A percentile compares a stretch with the other conserved stretches of the same genome.
phyloP scores from a whole-genome alignment of 2,888 invertebrate genomes.

The Eupeodes latifasciatus region DNA sequence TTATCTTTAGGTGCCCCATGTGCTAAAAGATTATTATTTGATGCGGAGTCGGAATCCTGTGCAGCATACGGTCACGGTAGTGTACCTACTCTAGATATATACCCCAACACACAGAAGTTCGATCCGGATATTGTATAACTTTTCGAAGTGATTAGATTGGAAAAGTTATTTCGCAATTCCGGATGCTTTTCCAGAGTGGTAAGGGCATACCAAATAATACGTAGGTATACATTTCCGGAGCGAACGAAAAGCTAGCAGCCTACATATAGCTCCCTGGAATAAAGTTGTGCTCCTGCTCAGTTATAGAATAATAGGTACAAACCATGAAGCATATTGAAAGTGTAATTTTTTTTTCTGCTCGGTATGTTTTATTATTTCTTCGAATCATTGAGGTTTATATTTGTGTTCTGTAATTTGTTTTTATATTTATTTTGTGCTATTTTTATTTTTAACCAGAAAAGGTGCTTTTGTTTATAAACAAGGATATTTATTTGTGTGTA shows the following conservation, averaged over 20 bases:
- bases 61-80: conserved; percentile 12
- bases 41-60: neutral
- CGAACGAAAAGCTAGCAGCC: neutral
- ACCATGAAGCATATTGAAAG: conserved; percentile 2
- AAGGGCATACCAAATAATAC: conserved; percentile 10
- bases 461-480: neutral
- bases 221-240: conserved; percentile 26
- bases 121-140: conserved; percentile 58
- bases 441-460: neutral
- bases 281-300: neutral
- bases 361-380: neutral
- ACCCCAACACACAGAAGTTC: conserved; percentile 18
- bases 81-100: neutral
- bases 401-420: neutral
- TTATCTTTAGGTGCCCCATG: neutral
- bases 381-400: neutral
- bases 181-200: conserved; percentile 17
- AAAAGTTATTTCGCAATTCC: conserved; percentile 63
- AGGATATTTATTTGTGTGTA: too few species aligned
- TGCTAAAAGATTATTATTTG: conserved; percentile 6
- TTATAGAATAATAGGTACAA: neutral
- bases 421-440: neutral
- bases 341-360: conserved; percentile 11
- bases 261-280: neutral
- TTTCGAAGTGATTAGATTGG: conserved; percentile 65